A percentile compares a stretch with the other conserved stretches of the same genome.
Evolutionary conservation across 2,888 invertebrate species (phyloP).

Genomic region (Sphaerophoria rueppellii): DNA sequence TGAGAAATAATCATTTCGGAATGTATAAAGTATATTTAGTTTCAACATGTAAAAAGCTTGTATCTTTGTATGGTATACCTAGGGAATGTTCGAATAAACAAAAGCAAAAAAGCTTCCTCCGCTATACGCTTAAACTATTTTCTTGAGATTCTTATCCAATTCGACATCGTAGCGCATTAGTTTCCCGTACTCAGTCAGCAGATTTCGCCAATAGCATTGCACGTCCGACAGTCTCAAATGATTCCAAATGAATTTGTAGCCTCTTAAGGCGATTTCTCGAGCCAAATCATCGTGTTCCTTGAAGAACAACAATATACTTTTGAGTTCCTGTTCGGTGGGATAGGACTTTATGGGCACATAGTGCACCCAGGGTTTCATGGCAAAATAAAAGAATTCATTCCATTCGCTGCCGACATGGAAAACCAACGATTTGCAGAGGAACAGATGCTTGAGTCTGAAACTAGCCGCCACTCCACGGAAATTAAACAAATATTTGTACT

Average conservation of each 20-base stretch:
- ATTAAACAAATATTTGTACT: constrained; percentile 96
- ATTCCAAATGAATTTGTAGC: constrained; percentile 91
- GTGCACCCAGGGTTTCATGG: constrained; percentile 96
- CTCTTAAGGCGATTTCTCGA: constrained; percentile 90
- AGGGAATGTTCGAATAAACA: constrained; percentile 13
- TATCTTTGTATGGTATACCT: constrained; percentile 15
- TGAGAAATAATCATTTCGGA: not conserved
- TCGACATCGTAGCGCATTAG: constrained; percentile 87
- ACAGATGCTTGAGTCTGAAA: constrained; percentile 97
- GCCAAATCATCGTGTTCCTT: constrained; percentile 89
- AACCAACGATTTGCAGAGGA: constrained; percentile 95
- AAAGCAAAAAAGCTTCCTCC: not conserved
- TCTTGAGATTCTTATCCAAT: constrained; percentile 85
- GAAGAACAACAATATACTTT: constrained; percentile 89
- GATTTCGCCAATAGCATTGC: constrained; percentile 92
- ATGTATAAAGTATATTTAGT: constrained; percentile 32
- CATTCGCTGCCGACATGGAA: constrained; percentile 97
- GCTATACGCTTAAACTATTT: constrained; percentile 78
- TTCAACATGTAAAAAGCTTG: constrained; percentile 38
- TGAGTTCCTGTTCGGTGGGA: constrained; percentile 87
- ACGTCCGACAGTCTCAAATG: constrained; percentile 92
- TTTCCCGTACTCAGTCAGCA: constrained; percentile 89
- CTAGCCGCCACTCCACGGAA: constrained; percentile 98
- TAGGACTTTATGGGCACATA: constrained; percentile 92
- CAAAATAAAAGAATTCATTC: constrained; percentile 96